Evolutionary conservation across 2,888 invertebrate genomes (phyloP).

Genomic region (Pollenia labialis): DNA sequence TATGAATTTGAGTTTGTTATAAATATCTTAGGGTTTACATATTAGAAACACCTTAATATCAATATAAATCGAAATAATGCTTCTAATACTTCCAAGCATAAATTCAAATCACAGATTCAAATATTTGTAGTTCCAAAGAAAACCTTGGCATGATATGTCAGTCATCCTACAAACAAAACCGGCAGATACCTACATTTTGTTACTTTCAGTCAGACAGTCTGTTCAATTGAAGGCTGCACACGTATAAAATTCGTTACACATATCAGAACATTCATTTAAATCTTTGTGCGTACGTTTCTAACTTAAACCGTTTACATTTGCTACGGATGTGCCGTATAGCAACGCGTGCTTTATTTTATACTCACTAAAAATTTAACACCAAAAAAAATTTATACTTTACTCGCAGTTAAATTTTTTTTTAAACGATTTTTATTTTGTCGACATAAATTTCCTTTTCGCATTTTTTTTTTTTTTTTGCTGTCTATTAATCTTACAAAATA

Average conservation of each 20-base stretch:
- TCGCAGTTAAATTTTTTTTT: constrained; percentile 40
- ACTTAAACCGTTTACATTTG: constrained; percentile 70
- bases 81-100: constrained; percentile 21
- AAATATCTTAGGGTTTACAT: constrained; percentile 27
- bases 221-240: constrained; percentile 60
- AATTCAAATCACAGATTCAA: constrained; percentile 35
- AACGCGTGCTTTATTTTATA: constrained; percentile 55
- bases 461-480: neutral
- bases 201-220: constrained; percentile 14
- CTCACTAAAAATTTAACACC: neutral
- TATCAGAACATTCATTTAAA: constrained; percentile 66
- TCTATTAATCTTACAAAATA: constrained; percentile 56
- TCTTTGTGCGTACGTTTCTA: constrained; percentile 64
- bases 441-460: constrained; percentile 27
- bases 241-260: constrained; percentile 71
- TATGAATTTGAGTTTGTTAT: constrained; percentile 30
- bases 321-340: constrained; percentile 41
- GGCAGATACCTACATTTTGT: neutral
- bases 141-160: constrained; percentile 10
- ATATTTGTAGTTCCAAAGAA: neutral
- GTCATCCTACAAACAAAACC: neutral
- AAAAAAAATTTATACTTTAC: neutral
- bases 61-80: constrained; percentile 53
- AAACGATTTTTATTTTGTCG: constrained; percentile 43
- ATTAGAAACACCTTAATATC: constrained; percentile 55